A percentile compares a stretch with the other conserved stretches of the same genome.
Conservation (phyloP, 2,888 invertebrate species). For the Patella depressa region DNA sequence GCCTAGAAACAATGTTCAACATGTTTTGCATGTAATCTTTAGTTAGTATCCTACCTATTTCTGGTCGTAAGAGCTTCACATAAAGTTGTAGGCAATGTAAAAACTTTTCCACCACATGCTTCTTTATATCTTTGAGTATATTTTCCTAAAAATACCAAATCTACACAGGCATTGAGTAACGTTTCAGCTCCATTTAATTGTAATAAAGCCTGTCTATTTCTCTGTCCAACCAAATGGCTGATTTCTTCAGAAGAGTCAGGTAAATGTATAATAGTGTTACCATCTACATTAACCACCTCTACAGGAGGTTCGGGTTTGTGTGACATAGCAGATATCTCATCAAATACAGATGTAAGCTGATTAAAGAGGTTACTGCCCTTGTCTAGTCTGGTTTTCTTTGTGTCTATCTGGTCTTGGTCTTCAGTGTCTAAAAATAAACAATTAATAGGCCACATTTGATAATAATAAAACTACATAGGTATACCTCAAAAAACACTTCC, state of each 20-base stretch:
- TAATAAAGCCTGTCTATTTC: constrained; percentile 84
- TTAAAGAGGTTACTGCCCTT: constrained; percentile 81
- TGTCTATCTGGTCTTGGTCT: constrained; percentile 60
- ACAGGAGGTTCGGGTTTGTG: constrained; percentile 29
- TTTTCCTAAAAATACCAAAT: constrained; percentile 80
- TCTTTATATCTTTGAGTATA: constrained; percentile 78
- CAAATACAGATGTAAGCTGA: constrained; percentile 76
- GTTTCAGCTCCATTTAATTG: constrained; percentile 85
- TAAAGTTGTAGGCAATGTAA: constrained; percentile 79
- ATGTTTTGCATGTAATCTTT: background rate
- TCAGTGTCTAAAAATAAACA: constrained; percentile 31
- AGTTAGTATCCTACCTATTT: constrained; percentile 73
- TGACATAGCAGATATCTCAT: constrained; percentile 45
- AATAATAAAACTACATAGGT: no score
- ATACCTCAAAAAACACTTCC: no score
- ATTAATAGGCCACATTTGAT: background rate
- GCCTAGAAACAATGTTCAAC: background rate
- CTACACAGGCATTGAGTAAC: constrained; percentile 85
- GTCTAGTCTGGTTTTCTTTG: constrained; percentile 78
- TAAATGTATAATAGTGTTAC: constrained; percentile 60
- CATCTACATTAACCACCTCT: constrained; percentile 55
- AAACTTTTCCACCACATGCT: constrained; percentile 77
- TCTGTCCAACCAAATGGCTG: constrained; percentile 80
- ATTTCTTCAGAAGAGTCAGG: constrained; percentile 60
- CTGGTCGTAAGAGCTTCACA: constrained; percentile 83